phyloP scores from a whole-genome alignment of 2,888 invertebrate species.

The Chrysodeixis includens region DNA sequence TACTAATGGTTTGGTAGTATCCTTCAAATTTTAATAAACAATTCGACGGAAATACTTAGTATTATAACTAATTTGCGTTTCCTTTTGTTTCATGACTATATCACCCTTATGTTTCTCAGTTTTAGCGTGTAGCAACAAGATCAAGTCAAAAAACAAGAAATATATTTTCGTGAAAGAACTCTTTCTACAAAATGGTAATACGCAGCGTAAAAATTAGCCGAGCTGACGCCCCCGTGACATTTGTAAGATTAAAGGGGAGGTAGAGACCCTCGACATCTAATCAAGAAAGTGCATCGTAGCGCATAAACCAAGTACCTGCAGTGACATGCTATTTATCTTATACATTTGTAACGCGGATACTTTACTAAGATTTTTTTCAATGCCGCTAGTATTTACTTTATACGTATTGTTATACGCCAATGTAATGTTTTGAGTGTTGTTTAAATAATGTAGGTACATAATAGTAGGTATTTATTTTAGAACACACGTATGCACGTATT shows the following conservation, averaged over 20 bases:
- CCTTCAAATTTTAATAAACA: no score
- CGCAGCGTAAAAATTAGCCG: slow-evolving; percentile 41
- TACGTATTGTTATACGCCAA: no score
- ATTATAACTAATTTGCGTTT: no score
- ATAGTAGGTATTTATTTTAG: no score
- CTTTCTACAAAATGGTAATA: slow-evolving; percentile 5
- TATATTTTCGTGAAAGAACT: neutral
- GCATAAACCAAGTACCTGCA: slow-evolving; percentile 53
- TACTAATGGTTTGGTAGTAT: no score
- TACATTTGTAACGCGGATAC: neutral
- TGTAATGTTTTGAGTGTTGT: no score
- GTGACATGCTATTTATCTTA: slow-evolving; percentile 24
- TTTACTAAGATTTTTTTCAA: neutral
- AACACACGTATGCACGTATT: no score
- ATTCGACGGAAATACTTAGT: no score
- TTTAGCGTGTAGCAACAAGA: no score
- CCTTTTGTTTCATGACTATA: no score
- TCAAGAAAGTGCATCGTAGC: slow-evolving; percentile 73
- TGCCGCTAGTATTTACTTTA: neutral
- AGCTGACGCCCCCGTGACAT: slow-evolving; percentile 59
- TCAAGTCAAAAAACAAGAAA: neutral
- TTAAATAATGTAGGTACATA: no score
- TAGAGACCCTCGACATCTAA: slow-evolving; percentile 62
- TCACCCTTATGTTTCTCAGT: no score
- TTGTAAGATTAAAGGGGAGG: slow-evolving; percentile 67